A percentile compares a stretch with the other conserved stretches of the same genome.
Conservation (phyloP, 2,113 vertebrate genomes). For the Atractosteus spatula region DNA sequence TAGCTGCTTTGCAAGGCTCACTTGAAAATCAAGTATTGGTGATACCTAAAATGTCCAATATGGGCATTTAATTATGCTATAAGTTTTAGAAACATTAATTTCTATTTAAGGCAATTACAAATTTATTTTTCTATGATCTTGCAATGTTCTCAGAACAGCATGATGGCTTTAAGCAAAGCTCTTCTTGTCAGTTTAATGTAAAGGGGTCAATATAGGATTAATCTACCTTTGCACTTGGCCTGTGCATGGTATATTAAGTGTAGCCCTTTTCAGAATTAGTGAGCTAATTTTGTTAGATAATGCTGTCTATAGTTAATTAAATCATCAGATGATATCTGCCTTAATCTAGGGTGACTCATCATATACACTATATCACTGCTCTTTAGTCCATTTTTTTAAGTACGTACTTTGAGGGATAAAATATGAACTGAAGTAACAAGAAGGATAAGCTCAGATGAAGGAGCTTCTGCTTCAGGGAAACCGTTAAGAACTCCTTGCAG, state of each 20-base stretch:
- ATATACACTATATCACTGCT: background rate
- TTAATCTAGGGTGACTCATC: background rate
- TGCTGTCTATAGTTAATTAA: background rate
- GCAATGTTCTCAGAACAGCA: no score
- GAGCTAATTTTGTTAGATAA: background rate
- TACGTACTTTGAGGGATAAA: conserved; percentile 1
- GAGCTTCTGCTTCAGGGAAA: conserved; percentile 35
- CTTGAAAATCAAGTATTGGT: no score
- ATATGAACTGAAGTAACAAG: background rate
- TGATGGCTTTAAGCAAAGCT: no score
- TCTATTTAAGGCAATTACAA: no score
- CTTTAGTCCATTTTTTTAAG: background rate
- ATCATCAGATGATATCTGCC: background rate
- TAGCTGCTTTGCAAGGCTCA: no score
- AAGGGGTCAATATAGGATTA: no score
- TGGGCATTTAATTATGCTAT: no score
- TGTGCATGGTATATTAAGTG: background rate
- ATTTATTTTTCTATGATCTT: no score
- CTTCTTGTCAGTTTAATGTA: no score
- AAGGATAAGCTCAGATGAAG: conserved; percentile 18
- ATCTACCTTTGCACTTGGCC: background rate
- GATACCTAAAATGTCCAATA: no score
- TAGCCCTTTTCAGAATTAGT: background rate
- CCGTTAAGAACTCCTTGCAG: conserved; percentile 48
- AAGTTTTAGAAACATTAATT: no score